phyloP scores from a whole-genome alignment of 2,113 vertebrate species.

The Solea senegalensis region DNA sequence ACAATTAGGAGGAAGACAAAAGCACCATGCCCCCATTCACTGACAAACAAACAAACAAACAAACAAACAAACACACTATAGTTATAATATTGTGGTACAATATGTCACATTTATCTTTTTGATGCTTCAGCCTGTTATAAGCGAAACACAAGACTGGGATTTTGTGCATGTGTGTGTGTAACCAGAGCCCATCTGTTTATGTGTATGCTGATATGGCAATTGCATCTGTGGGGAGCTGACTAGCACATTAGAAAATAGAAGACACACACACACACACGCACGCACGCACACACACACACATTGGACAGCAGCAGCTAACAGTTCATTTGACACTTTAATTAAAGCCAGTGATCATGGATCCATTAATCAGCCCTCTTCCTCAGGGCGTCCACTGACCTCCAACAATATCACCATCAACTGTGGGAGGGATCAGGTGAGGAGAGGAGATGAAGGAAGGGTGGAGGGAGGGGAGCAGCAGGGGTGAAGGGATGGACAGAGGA shows the following conservation, averaged over 20 bases:
- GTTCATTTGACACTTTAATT: constrained; percentile 79
- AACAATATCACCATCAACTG: constrained; percentile 49
- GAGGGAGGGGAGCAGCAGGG: not conserved
- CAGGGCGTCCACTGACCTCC: constrained; percentile 63
- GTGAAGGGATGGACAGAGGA: not conserved
- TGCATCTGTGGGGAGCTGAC: constrained; percentile 69
- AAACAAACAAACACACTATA: not conserved
- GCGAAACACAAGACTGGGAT: constrained; percentile 10
- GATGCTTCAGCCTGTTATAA: constrained; percentile 26
- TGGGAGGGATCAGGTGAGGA: constrained; percentile 4
- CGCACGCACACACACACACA: constrained; percentile 21
- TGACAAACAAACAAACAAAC: not conserved
- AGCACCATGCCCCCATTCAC: not conserved
- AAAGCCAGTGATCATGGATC: constrained; percentile 69
- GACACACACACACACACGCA: constrained; percentile 5
- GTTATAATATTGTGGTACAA: constrained; percentile 17
- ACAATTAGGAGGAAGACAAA: constrained; percentile 23
- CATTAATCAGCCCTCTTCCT: constrained; percentile 67
- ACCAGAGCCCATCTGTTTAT: constrained; percentile 73
- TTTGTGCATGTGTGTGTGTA: constrained; percentile 42
- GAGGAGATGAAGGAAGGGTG: not conserved
- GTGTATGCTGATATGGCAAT: constrained; percentile 73
- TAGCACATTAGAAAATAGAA: constrained; percentile 56
- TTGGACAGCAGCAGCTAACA: constrained; percentile 50
- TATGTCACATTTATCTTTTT: constrained; percentile 23